Base-by-base conservation (phyloP, 2,888 invertebrate genomes). In the Andrena flavipes region DNA sequence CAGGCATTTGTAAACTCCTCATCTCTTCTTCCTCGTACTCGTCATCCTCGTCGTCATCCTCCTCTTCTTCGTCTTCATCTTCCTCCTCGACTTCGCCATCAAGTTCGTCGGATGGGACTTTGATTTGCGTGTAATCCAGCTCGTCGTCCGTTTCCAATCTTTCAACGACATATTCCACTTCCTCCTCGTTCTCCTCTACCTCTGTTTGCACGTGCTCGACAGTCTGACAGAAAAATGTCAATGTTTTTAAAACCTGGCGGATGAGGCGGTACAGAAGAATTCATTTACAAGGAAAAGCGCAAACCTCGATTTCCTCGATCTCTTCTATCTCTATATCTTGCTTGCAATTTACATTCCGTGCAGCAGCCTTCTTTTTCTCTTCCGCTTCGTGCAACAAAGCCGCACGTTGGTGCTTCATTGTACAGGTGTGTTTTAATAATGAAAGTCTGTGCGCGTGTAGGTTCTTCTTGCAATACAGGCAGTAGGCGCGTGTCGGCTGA, bases 381-480 rank as follows among this genome's bases (percentile, higher is more conserved):
- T 88, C 88, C 13, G 70, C 79, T 23, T 91, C 89, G 72, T 92
- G 86, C 71, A 88, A 62, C 29, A 92, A 81, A 23, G 93, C 92
- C 5, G 93, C 91, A 87, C 95, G 95, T 83, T 95, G 95, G 91
- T 96, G 96, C 76, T 95, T 94, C 89, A 95, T 95, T 0, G 96
- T 95, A 79, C 95, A 95, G 59, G 95, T 95, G 86, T 96, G 96
- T 85, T 96, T 96, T 59, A 96, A 86, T 56, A 96, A 92, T 71
- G 95, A 95, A 13, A 95, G 91, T 75, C 95, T 93, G 92, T 96
- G 96, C 4, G 96, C 96, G 90, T 96, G 95, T 33, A 96, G 92
- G 71, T 95, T 95, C 89, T 95, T 95, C 76, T 95, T 94, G 85
- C 96, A 96, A 86, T 94, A 95, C 30, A 94, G 93, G 88, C 96